These are phyloP conservation scores for Datnioides undecimradiatus DNA, from an alignment of 2,113 vertebrate genomes.

Conservation along the genomic window DNA sequence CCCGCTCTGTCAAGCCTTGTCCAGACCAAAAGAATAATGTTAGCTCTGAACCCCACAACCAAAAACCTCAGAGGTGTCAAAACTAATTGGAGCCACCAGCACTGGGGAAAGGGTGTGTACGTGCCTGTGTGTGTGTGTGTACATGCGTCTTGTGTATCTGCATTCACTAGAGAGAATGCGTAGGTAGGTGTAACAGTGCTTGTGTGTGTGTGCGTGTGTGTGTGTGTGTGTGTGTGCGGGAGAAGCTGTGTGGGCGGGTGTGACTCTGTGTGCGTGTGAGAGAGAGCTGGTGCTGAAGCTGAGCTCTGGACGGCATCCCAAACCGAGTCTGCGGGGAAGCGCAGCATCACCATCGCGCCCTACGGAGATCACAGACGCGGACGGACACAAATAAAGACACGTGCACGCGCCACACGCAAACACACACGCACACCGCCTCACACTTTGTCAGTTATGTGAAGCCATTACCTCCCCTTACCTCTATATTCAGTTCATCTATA, in stretches of 20 bases:
- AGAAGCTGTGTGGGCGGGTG: constrained; percentile 34
- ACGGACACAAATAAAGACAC: constrained; percentile 12
- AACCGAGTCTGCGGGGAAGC: constrained; percentile 55
- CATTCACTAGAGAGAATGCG: constrained; percentile 43
- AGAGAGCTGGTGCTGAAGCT: constrained; percentile 57
- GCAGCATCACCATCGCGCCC: constrained; percentile 27
- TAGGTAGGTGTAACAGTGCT: constrained; percentile 51
- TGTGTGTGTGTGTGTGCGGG: constrained; percentile 45
- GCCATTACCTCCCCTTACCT: constrained; percentile 21
- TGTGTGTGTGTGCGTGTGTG: constrained; percentile 28
- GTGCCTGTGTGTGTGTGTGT: neutral
- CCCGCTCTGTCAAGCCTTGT: constrained; percentile 9
- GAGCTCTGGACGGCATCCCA: constrained; percentile 63
- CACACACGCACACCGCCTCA: neutral
- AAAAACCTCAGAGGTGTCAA: constrained; percentile 41
- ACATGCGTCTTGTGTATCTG: constrained; percentile 32
- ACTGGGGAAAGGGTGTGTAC: constrained; percentile 22
- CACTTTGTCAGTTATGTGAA: constrained; percentile 26
- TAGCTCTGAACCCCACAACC: constrained; percentile 19
- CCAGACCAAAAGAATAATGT: constrained; percentile 56
- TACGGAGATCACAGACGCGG: constrained; percentile 52
- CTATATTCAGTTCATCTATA: constrained; percentile 9
- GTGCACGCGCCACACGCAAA: neutral
- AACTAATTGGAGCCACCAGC: constrained; percentile 50
- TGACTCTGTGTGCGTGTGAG: constrained; percentile 26